Evolutionary conservation across 2,113 vertebrate genomes (phyloP), one percentile per base, ranked within the genome.

Genomic region (Neodontobutis hainanensis): DNA sequence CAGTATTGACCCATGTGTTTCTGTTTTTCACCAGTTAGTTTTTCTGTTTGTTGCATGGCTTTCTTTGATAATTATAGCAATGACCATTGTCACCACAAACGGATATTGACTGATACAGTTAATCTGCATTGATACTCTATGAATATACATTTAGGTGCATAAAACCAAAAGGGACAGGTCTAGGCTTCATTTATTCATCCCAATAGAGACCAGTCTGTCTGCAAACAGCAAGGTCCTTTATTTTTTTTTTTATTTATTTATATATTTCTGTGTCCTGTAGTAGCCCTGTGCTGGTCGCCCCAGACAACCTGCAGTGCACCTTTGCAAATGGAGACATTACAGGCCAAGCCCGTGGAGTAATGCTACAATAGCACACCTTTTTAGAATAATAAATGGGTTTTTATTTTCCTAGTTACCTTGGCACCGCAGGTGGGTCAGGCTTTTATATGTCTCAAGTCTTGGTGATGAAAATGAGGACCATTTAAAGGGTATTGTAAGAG

Each of bases 1-100:
- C 52, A 51, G 44, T 11, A 2, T 38, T 79, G 75, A 78, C 78
- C 80, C 70, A 78, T 60, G 56, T 70, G 61, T 57, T 61, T 16
- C 27, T 43, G 51, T 48, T 51, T 75, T 76, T 42, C 16, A 36
- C 57, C 67, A 70, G 78, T 51, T 56, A 46, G 57, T 48, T 77
- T 65, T 43, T 72, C 45, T 61, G 16, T 15, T 19, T 59, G 50
- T 64, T 68, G 55, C 56, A 45, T 55, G 67, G 70, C 27, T 48
- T 58, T 19, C 69, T 81, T 80, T 77, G 68, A 52, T 73, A 43
- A 46, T 69, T 51, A 27, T 27, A 49, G 15, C 43, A 3, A 51
- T 82, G 83, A 79, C 71, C 80, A 65, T 16, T 19, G 44, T 75
- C 35, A 5, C 42, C 69, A n/a, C 32, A n/a, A 36, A 53, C 52